Evolutionary conservation across 2,797 vertebrate species (phyloP).

Genomic region (Lateolabrax maculatus): DNA sequence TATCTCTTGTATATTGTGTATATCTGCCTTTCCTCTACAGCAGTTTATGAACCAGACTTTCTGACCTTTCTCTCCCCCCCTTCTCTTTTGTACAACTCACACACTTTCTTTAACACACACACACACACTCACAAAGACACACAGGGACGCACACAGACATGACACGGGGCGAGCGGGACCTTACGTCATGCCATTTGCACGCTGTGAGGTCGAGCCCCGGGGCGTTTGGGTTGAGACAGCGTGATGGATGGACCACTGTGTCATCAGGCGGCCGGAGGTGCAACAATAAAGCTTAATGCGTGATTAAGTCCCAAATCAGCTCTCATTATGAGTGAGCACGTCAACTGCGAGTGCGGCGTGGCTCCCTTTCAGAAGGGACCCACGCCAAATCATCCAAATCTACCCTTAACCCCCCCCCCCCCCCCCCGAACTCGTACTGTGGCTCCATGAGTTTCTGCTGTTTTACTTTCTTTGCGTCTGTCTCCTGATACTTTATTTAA

Average conservation of each 20-base stretch:
- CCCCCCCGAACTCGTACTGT: background rate
- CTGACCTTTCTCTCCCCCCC: constrained; percentile 30
- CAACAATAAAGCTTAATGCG: constrained; percentile 75
- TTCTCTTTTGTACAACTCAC: constrained; percentile 13
- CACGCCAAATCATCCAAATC: constrained; percentile 26
- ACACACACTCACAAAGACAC: constrained; percentile 8
- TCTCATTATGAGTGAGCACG: constrained; percentile 69
- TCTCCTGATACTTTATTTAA: constrained; percentile 2
- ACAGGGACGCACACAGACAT: constrained; percentile 6
- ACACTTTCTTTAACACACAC: background rate
- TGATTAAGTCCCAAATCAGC: constrained; percentile 72
- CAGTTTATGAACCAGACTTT: constrained; percentile 18
- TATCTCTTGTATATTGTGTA: background rate
- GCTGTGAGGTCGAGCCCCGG: constrained; percentile 51
- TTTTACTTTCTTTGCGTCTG: constrained; percentile 22
- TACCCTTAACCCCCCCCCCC: background rate
- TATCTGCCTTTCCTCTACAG: background rate
- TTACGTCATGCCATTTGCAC: constrained; percentile 70
- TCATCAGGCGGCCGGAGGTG: constrained; percentile 76
- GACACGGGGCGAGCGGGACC: constrained; percentile 40
- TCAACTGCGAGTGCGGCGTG: constrained; percentile 47
- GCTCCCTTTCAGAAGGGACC: constrained; percentile 37
- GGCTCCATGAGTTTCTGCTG: constrained; percentile 20
- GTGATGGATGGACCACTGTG: constrained; percentile 64
- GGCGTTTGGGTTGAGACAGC: constrained; percentile 45